phyloP scores from a whole-genome alignment of 2,797 vertebrate species.

The Chelonia mydas region DNA sequence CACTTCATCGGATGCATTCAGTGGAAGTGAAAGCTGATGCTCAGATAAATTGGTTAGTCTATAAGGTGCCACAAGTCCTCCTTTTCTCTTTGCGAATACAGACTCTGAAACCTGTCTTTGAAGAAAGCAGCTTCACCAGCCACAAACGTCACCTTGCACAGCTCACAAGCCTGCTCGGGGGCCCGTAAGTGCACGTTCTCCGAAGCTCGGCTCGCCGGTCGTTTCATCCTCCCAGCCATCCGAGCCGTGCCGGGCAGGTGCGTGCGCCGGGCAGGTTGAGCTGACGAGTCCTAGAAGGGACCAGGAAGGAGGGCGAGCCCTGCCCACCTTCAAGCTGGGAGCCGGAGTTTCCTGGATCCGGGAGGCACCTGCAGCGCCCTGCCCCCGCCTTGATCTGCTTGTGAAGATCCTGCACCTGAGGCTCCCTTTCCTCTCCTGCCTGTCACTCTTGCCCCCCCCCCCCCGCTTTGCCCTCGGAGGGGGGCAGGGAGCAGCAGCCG shows the following conservation, averaged over 20 bases:
- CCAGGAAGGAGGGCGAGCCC: neutral
- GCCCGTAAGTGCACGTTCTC: neutral
- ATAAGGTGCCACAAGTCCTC: too few species aligned
- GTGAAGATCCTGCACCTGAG: too few species aligned
- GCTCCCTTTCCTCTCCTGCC: neutral
- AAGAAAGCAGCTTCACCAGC: neutral
- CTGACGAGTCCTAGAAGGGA: neutral
- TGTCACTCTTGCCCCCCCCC: neutral
- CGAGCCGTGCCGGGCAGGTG: neutral
- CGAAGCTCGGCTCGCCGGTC: neutral
- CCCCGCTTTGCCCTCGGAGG: rapidly evolving
- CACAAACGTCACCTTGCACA: too few species aligned
- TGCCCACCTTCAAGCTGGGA: neutral
- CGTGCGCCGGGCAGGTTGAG: neutral
- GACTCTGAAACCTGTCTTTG: neutral
- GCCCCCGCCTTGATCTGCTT: neutral
- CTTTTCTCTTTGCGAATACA: too few species aligned
- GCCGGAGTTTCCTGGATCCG: neutral
- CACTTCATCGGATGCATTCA: too few species aligned
- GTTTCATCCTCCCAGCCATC: too few species aligned
- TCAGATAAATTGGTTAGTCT: too few species aligned
- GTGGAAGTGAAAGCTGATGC: too few species aligned
- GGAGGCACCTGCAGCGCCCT: neutral
- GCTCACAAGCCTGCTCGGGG: too few species aligned
- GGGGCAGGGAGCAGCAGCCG: neutral